phyloP scores from a whole-genome alignment of 2,888 invertebrate species.

The Rotaria macrura region DNA sequence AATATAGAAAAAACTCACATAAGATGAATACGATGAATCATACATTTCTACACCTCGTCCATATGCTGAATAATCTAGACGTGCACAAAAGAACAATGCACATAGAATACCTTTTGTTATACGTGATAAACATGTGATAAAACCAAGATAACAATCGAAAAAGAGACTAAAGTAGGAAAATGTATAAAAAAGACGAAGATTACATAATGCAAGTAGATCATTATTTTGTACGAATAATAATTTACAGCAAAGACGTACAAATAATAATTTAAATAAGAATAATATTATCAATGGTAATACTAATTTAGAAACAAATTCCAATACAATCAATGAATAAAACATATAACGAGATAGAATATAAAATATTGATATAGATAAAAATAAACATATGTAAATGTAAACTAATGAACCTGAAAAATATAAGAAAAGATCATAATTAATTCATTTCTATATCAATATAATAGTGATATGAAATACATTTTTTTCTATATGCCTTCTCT shows the following conservation, averaged over 20 bases:
- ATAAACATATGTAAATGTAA: background rate
- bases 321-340: constrained; percentile 22
- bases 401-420: background rate
- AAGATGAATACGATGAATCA: constrained; percentile 26
- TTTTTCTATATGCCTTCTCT: too few species aligned
- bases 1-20: constrained; percentile 29
- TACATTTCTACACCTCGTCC: constrained; percentile 29
- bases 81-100: constrained; percentile 25
- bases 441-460: too few species aligned
- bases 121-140: constrained; percentile 31
- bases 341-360: constrained; percentile 2
- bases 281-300: constrained; percentile 26
- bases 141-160: constrained; percentile 33
- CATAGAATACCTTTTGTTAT: constrained; percentile 28
- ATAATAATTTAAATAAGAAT: constrained; percentile 26
- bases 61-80: constrained; percentile 30
- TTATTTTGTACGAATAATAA: constrained; percentile 22
- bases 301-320: constrained; percentile 27
- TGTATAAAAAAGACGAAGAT: constrained; percentile 27
- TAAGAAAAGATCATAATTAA: background rate
- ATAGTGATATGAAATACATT: too few species aligned
- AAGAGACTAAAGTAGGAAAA: constrained; percentile 32
- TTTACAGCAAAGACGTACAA: constrained; percentile 27
- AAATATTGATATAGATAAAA: background rate
- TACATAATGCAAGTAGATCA: background rate